Conservation (phyloP, 2,888 invertebrate genomes). For the Oscheius onirici region DNA sequence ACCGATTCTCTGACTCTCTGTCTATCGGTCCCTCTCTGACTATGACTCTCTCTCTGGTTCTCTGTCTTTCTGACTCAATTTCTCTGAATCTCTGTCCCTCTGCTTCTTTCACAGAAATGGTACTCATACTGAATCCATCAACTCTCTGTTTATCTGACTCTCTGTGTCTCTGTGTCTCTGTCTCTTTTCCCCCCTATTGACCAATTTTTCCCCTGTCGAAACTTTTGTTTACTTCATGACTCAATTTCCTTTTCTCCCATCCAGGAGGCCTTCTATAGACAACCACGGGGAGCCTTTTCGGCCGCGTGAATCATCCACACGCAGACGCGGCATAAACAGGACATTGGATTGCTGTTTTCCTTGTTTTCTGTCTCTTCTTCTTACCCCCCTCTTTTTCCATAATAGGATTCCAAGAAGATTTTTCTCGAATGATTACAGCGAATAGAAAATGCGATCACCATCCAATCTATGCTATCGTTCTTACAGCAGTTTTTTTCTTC, state of each 20-base stretch:
- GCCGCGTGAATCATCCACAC: too few species aligned
- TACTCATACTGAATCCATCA: too few species aligned
- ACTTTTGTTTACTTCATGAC: conserved; percentile 2
- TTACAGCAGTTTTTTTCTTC: too few species aligned
- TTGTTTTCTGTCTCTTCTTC: background rate
- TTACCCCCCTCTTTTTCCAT: conserved; percentile 26
- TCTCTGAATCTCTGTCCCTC: conserved; percentile 30
- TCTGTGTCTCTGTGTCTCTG: conserved; percentile 31
- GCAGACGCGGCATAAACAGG: too few species aligned
- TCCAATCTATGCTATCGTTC: too few species aligned
- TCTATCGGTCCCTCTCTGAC: conserved; percentile 25
- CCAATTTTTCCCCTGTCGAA: background rate
- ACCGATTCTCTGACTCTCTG: conserved; percentile 13
- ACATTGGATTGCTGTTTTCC: background rate
- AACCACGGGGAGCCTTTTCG: background rate
- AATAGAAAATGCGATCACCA: too few species aligned
- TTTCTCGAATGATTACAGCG: too few species aligned
- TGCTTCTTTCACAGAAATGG: too few species aligned
- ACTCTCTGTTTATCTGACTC: background rate
- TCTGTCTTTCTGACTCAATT: conserved; percentile 12
- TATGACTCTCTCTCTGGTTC: conserved; percentile 29
- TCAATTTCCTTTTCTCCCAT: background rate
- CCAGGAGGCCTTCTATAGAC: background rate
- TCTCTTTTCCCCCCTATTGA: conserved; percentile 7
- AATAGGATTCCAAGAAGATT: too few species aligned